Percentiles rank a stretch among this genome's conserved stretches.
Conservation (phyloP, 2,888 invertebrate genomes). For the Busseola fusca region DNA sequence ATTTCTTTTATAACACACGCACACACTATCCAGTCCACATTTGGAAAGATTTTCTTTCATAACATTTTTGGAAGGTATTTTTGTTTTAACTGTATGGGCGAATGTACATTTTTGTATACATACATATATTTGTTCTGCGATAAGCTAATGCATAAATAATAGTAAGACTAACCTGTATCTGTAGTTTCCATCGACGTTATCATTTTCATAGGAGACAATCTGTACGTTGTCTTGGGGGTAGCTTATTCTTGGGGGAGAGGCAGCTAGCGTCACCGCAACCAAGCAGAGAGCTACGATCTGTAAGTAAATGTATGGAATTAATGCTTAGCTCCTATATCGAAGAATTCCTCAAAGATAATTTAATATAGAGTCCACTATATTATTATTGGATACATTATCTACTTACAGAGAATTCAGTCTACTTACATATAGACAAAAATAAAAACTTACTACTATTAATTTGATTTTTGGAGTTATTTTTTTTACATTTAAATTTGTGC, state of each 20-base stretch:
- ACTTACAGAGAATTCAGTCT: too few relatives aligned
- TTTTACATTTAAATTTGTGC: background rate
- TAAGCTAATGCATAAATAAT: background rate
- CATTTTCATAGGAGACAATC: slow-evolving; percentile 85
- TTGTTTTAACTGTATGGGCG: background rate
- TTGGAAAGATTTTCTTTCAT: background rate
- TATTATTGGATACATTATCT: background rate
- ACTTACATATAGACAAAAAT: background rate
- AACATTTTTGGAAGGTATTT: background rate
- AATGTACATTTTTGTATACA: background rate
- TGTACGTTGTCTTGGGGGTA: slow-evolving; percentile 77
- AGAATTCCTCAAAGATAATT: background rate
- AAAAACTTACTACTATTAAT: background rate
- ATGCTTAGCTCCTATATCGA: background rate
- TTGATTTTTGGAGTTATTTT: background rate
- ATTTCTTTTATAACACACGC: too few relatives aligned
- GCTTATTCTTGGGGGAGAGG: slow-evolving; percentile 56
- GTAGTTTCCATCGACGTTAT: slow-evolving; percentile 87
- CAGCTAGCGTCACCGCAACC: slow-evolving; percentile 69
- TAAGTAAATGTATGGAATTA: slow-evolving; percentile 42
- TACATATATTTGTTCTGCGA: background rate
- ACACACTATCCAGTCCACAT: background rate
- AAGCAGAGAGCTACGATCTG: slow-evolving; percentile 73
- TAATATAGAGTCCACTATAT: background rate
- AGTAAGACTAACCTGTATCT: slow-evolving; percentile 76